Base-by-base conservation (phyloP, 2,797 vertebrate genomes). In the Smutsia temminckii region DNA sequence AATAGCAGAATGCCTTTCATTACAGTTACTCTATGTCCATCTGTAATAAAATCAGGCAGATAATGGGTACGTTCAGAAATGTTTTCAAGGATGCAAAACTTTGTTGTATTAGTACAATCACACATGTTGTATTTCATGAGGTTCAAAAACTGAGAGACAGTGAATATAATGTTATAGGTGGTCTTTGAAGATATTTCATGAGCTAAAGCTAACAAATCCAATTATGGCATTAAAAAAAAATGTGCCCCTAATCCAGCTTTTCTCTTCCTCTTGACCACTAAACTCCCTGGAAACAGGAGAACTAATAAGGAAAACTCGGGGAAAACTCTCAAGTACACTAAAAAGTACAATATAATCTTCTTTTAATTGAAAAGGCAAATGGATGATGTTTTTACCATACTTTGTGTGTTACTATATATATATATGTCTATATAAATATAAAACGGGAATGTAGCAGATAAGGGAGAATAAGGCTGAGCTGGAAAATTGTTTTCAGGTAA, bases 171-270 rank as follows among this genome's bases (percentile, higher is more conserved):
- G 59, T 90, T 74, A 69, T 34, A 89, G 49, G 80, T 29, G 85
- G 46, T 61, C 75, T 93, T 55, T 91, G 21, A 95, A 77, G 34
- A 55, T 66, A 55, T 71, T 91, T 92, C 71, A 75, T 49, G 34
- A 93, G 27, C 61, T 85, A 77, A 80, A 91, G 59, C n/a, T 81
- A 95, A 57, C 71, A 87, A 95, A 91, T 93, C 61, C 77, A 94
- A 92, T 95, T 95, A 96, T 4, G 21, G 29, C 23, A 85, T 87
- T 91, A 66, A 64, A 69, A 80, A n/a, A 63, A 93, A 92, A 78
- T 21, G 61, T 93, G 71, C 5, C 25, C 46, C 68, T 94, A 81
- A 89, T 95, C 64, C 55, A 92, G 72, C 40, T 84, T 92, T 94
- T 89, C n/a, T 81, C 63, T 85, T 89, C 17, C 37, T 96, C 11